Evolutionary conservation across 2,113 vertebrate genomes (phyloP), one percentile per base, ranked within the genome.

Genomic region (Poeciliopsis occidentalis): DNA sequence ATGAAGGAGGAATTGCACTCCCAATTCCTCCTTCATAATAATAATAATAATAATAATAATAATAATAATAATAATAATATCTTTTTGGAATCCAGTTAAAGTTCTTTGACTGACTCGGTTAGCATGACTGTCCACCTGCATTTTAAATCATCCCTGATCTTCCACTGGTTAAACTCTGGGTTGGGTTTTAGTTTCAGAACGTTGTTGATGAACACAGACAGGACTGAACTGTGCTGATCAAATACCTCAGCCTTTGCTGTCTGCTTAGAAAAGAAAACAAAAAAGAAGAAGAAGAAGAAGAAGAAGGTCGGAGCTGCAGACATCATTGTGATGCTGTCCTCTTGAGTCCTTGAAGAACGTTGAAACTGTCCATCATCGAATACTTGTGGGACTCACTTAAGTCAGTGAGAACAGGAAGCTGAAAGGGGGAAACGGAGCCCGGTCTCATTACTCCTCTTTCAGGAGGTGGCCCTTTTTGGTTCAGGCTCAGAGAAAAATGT

Each of bases 311-410:
- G 4, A 62, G 8, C 32, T 39, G 44, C 57, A 67, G 31, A 64
- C 57, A 41, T 70, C 65, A 70, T 51, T 39, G 51, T 69, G 27
- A 80, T 70, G 32, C 64, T 69, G 69, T 57, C 34, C 41, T 44
- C 26, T 44, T 31, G 65, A 76, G 66, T 32, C 24, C 71, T 73
- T 67, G 63, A 73, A 37, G 67, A 66, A 24, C 63, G 67, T 3
- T 32, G 54, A 67, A 79, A 71, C 2, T 69, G 67, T 78, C 30
- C 30, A 8, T 29, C 30, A 60, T 68, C 57, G 32, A 68, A 68
- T 71, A 65, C 64, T 44, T 39, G 22, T 22, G 60, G 47, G 79
- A 75, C 68, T 85, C 71, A 62, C 78, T 71, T 68, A 26, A 72
- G 47, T 68, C 57, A 31, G 37, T 2, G 60, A 63, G 75, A 47